These are phyloP conservation scores for Ceratoteleas bidentatus DNA, from an alignment of 1,140 invertebrate species.

Conservation along the genomic window DNA sequence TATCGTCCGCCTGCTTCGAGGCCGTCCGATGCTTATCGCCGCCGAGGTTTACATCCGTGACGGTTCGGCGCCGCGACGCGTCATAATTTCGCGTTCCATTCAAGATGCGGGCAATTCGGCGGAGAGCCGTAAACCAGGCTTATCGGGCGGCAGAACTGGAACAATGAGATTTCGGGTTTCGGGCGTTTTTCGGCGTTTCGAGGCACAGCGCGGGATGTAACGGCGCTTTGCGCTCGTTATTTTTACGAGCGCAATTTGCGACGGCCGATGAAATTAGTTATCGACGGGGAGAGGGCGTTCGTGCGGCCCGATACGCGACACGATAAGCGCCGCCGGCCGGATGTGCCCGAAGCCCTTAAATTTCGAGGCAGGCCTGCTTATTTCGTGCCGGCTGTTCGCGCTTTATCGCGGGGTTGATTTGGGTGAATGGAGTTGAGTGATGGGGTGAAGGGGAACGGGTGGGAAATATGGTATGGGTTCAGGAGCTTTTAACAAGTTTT, in stretches of 20 bases:
- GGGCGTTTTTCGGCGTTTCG: constrained; percentile 58
- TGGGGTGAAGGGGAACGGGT: constrained; percentile 1
- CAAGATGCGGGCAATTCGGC: constrained; percentile 53
- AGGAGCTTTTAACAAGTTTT: too few relatives aligned
- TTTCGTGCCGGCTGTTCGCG: constrained; percentile 10
- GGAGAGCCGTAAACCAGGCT: constrained; percentile 68
- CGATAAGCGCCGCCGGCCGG: constrained; percentile 39
- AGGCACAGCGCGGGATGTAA: constrained; percentile 66
- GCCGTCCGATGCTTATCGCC: constrained; percentile 46
- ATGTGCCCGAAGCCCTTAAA: constrained; percentile 15
- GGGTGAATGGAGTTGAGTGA: not conserved
- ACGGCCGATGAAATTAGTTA: constrained; percentile 46
- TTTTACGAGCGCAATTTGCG: constrained; percentile 65
- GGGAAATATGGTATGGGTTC: too few relatives aligned
- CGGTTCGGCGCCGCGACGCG: constrained; percentile 43
- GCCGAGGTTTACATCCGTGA: constrained; percentile 51
- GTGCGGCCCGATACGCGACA: constrained; percentile 22
- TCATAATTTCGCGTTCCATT: constrained; percentile 59
- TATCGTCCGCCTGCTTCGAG: constrained; percentile 52
- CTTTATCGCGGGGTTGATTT: constrained; percentile 3
- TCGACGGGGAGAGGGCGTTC: constrained; percentile 29
- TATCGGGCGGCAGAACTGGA: constrained; percentile 68
- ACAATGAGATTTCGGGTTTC: constrained; percentile 72
- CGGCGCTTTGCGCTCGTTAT: constrained; percentile 72
- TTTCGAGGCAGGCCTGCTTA: constrained; percentile 20